Conservation (phyloP, 2,113 vertebrate species). For the Corythaeola cristata region DNA sequence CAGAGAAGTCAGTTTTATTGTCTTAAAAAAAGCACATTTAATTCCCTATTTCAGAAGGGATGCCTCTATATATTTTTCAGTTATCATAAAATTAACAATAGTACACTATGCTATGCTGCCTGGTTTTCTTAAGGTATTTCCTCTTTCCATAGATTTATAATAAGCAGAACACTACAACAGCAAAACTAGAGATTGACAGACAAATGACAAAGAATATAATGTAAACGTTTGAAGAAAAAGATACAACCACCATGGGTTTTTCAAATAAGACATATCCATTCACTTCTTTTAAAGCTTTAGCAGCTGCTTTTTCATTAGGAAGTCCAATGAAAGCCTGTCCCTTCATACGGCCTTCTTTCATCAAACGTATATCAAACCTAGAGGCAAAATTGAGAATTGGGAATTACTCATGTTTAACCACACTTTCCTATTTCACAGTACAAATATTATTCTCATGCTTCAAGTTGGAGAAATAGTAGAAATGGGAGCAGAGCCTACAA, state of each 20-base stretch:
- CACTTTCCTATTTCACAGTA: neutral
- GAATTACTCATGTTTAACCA: neutral
- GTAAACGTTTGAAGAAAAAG: slow-evolving; percentile 77
- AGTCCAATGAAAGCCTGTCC: slow-evolving; percentile 97
- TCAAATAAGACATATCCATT: slow-evolving; percentile 92
- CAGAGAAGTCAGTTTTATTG: neutral
- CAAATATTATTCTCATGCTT: neutral
- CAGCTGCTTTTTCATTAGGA: slow-evolving; percentile 89
- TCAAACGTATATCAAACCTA: slow-evolving; percentile 97
- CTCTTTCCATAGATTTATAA: neutral
- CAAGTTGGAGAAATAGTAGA: neutral
- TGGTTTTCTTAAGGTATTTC: neutral
- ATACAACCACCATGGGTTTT: slow-evolving; percentile 97
- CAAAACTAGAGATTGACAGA: neutral
- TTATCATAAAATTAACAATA: neutral
- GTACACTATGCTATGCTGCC: neutral
- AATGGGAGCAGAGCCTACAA: neutral
- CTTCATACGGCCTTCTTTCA: slow-evolving; percentile 99
- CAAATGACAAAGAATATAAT: neutral
- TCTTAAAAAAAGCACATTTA: neutral
- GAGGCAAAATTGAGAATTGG: neutral
- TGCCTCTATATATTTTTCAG: neutral
- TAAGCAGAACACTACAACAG: neutral
- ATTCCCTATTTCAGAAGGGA: neutral
- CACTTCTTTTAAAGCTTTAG: slow-evolving; percentile 92